Percentiles rank a stretch among this genome's conserved stretches.
Evolutionary conservation across 2,113 vertebrate species (phyloP).

Genomic region (Crotalus tigris): DNA sequence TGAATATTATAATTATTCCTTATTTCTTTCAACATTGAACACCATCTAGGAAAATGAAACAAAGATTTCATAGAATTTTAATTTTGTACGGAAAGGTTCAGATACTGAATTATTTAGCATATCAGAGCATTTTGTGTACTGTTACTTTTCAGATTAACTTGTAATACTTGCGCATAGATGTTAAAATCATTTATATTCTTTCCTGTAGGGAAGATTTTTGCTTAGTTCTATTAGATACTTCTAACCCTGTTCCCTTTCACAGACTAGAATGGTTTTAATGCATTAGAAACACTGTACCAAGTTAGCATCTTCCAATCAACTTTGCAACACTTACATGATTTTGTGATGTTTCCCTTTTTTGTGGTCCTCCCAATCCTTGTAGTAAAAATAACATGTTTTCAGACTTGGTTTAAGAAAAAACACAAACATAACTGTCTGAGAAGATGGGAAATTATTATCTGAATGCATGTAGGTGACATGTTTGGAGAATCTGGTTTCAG

Average conservation of each 20-base stretch:
- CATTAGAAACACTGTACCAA: not conserved
- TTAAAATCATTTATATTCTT: conserved; percentile 6
- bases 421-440: not conserved
- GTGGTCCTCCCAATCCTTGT: not conserved
- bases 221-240: conserved; percentile 15
- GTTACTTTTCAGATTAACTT: conserved; percentile 17
- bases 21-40: not conserved
- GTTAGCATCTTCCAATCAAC: not conserved
- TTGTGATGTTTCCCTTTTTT: not conserved
- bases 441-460: not conserved
- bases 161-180: conserved; percentile 2
- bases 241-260: not conserved
- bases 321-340: not conserved
- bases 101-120: not conserved
- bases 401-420: not conserved
- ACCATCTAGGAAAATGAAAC: not conserved
- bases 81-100: not conserved
- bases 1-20: not conserved
- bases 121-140: not conserved
- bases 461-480: not conserved
- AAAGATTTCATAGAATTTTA: not conserved
- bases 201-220: conserved; percentile 27
- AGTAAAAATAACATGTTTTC: not conserved
- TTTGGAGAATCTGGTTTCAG: not conserved
- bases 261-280: not conserved